These are phyloP conservation scores for Aelia acuminata DNA, from an alignment of 2,888 invertebrate genomes.

Conservation along the genomic window DNA sequence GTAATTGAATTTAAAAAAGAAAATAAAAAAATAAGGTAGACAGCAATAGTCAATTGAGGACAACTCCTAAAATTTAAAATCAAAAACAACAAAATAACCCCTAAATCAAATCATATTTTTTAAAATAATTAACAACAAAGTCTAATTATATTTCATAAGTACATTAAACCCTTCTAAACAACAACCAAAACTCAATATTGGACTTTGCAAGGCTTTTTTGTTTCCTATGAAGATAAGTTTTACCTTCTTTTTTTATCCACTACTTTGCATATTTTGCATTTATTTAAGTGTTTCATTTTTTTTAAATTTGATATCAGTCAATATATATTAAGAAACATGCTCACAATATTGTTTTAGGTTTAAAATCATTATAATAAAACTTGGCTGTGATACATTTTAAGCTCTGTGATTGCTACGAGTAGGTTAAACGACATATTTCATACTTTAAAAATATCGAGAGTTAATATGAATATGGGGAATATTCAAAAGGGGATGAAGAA, in stretches of 20 bases:
- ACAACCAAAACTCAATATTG: no score
- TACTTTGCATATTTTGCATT: no score
- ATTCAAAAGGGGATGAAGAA: background rate
- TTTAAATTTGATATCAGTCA: background rate
- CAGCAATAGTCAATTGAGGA: no score
- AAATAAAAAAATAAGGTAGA: background rate
- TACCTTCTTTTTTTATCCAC: background rate
- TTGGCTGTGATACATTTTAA: slow-evolving; percentile 33
- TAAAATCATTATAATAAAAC: slow-evolving; percentile 16
- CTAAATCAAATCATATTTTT: no score
- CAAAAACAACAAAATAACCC: no score
- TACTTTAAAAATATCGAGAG: background rate
- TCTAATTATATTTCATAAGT: no score
- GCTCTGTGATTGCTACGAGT: slow-evolving; percentile 34
- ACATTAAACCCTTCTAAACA: no score
- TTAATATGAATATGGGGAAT: background rate
- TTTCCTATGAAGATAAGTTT: background rate
- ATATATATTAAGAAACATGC: background rate
- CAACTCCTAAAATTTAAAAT: no score
- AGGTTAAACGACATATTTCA: background rate
- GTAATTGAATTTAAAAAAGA: background rate
- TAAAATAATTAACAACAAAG: no score
- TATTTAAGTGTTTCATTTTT: background rate
- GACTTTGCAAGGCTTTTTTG: no score
- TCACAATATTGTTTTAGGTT: background rate